These are phyloP conservation scores for Heliangelus exortis DNA, from an alignment of 2,797 vertebrate genomes.

Conservation along the genomic window DNA sequence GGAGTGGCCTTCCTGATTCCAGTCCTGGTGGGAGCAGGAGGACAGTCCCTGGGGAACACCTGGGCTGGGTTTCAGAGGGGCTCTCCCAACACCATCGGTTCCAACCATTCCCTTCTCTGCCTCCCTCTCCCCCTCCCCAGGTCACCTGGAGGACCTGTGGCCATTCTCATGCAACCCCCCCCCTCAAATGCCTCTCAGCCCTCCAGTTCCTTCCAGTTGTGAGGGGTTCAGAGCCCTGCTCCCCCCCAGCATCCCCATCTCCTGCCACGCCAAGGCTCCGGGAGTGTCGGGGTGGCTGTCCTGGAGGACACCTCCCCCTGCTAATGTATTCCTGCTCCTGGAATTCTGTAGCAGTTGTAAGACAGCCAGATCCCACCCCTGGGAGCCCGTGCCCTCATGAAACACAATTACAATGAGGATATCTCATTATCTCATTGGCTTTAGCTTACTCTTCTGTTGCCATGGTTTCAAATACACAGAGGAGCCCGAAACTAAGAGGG, in stretches of 20 bases:
- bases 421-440: slow-evolving; percentile 88
- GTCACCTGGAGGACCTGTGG: not conserved
- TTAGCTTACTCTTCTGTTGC: slow-evolving; percentile 87
- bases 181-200: slow-evolving; percentile 72
- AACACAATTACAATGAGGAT: slow-evolving; percentile 87
- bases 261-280: slow-evolving; percentile 22
- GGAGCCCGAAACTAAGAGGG: slow-evolving; percentile 82
- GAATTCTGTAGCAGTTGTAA: slow-evolving; percentile 83
- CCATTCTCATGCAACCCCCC: slow-evolving; percentile 82
- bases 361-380: slow-evolving; percentile 82
- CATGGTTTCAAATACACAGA: slow-evolving; percentile 88
- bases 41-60: rapidly evolving
- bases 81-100: not conserved
- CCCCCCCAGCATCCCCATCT: slow-evolving; percentile 59
- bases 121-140: slow-evolving; percentile 51
- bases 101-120: slow-evolving; percentile 5
- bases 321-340: slow-evolving; percentile 78
- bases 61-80: rapidly evolving
- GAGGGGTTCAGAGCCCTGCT: slow-evolving; percentile 70
- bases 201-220: slow-evolving; percentile 80
- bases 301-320: slow-evolving; percentile 56
- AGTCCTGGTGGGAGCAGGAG: not conserved
- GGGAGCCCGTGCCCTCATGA: slow-evolving; percentile 84
- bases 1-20: not conserved
- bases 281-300: slow-evolving; percentile 72